Evolutionary conservation across 1,140 invertebrate genomes (phyloP).

Genomic region (Caligus rogercresseyi): DNA sequence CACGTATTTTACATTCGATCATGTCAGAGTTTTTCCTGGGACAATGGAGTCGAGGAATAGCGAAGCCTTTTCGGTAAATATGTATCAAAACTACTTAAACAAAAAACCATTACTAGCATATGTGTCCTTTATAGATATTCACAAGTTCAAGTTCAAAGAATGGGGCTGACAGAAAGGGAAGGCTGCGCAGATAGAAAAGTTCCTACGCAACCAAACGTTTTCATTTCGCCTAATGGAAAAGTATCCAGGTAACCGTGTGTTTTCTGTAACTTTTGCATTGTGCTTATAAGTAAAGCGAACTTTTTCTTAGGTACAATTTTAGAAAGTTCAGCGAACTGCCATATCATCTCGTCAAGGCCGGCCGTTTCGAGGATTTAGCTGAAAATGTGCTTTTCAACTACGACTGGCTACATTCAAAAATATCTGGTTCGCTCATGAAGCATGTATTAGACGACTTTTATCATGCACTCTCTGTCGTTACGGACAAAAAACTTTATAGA

Average conservation of each 20-base stretch:
- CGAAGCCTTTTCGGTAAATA: constrained; percentile 10
- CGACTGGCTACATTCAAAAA: constrained; percentile 87
- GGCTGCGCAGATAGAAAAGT: constrained; percentile 89
- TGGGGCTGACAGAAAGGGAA: constrained; percentile 53
- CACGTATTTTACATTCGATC: background rate
- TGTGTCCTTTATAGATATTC: constrained; percentile 10
- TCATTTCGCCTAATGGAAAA: constrained; percentile 66
- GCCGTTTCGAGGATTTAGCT: constrained; percentile 78
- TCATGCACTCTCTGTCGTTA: background rate
- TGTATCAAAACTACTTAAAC: background rate
- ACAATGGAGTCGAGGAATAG: constrained; percentile 3
- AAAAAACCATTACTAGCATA: background rate
- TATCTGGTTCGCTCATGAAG: constrained; percentile 83
- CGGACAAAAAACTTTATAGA: constrained; percentile 2
- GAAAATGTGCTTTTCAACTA: constrained; percentile 91
- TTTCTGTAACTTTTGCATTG: background rate
- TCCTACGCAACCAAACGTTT: constrained; percentile 82
- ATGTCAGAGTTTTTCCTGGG: constrained; percentile 16
- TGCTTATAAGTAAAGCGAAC: background rate
- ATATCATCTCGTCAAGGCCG: constrained; percentile 73
- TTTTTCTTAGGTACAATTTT: constrained; percentile 15
- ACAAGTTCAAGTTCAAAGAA: constrained; percentile 13
- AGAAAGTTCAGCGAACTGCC: constrained; percentile 72
- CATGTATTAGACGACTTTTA: constrained; percentile 79
- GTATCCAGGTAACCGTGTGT: constrained; percentile 38